Percentiles rank a stretch among this genome's conserved stretches.
phyloP scores from a whole-genome alignment of 2,888 invertebrate genomes.

The Leucophenga montana region DNA sequence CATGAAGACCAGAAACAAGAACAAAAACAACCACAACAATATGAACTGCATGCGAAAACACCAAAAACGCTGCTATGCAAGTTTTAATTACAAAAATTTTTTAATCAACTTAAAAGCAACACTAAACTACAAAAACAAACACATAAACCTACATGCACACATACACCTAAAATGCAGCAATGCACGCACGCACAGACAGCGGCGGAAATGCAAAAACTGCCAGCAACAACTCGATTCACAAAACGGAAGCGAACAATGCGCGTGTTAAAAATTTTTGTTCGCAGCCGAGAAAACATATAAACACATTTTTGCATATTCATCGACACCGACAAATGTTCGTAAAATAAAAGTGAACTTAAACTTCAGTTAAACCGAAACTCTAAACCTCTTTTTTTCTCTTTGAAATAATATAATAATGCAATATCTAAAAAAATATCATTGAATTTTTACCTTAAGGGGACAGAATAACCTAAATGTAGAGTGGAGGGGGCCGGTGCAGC shows the following conservation, averaged over 20 bases:
- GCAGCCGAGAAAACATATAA: no score
- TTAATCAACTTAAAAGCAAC: conserved; percentile 63
- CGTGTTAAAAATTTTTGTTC: neutral
- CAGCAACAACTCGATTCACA: neutral
- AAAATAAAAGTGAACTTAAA: no score
- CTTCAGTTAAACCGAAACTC: no score
- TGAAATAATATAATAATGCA: no score
- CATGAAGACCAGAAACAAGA: neutral
- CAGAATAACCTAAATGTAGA: no score
- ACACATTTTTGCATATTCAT: neutral
- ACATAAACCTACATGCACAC: neutral
- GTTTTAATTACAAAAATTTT: conserved; percentile 65
- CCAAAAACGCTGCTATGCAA: conserved; percentile 43
- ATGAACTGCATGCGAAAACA: neutral
- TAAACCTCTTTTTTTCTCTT: no score
- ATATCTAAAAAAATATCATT: no score
- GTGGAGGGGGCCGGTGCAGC: no score
- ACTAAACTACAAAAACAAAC: neutral
- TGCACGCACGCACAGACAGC: no score
- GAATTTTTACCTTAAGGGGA: no score
- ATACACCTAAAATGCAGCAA: neutral
- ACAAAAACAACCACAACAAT: neutral
- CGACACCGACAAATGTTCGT: neutral
- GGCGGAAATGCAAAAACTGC: neutral
- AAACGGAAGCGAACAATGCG: neutral